Evolutionary conservation across 2,797 vertebrate genomes (phyloP), one percentile per base, ranked within the genome.

Genomic region (Hoplostethus mediterraneus): DNA sequence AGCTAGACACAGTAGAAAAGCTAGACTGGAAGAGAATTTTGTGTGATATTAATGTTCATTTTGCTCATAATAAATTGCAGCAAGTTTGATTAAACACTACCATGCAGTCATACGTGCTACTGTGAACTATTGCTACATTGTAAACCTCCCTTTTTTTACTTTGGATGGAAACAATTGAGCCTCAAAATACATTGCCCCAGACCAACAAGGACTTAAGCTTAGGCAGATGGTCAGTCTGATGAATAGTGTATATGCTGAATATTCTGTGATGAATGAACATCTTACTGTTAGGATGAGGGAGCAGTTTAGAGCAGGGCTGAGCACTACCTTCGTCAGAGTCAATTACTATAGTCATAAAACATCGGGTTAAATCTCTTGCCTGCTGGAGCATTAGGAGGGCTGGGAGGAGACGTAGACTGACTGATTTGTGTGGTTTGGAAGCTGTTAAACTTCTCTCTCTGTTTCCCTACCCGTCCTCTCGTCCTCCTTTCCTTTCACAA

Each of bases 371-470:
- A 58, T 65, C 48, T 16, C 31, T 42, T 16, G 58, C 53, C 63
- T 62, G 56, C 59, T 77, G 8, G 17, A 84, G 73, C 69, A 51
- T 79, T 77, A 81, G 63, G 85, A 63, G 3, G 42, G 54, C 62
- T 78, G 71, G 40, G 55, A 14, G 60, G 68, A 82, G 65, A 73
- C 75, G 44, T 67, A 62, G 76, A 75, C 68, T 58, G 71, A 72
- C 63, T 71, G 73, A 88, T 84, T 72, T 63, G 75, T 87, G 80
- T 85, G 87, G 87, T 87, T 75, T 87, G 75, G 79, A 84, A 68
- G 64, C 63, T 10, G 49, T 13, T 25, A 33, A 62, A 33, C 21
- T 2, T 21, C 33, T 36, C 42, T 44, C 12, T 44, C 61, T 51
- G 48, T 31, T 21, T 61, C 45, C 62, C 48, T 10, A 42, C 13